These are phyloP conservation scores for Macaria liturata DNA, from an alignment of 2,888 invertebrate species.

Conservation along the genomic window DNA sequence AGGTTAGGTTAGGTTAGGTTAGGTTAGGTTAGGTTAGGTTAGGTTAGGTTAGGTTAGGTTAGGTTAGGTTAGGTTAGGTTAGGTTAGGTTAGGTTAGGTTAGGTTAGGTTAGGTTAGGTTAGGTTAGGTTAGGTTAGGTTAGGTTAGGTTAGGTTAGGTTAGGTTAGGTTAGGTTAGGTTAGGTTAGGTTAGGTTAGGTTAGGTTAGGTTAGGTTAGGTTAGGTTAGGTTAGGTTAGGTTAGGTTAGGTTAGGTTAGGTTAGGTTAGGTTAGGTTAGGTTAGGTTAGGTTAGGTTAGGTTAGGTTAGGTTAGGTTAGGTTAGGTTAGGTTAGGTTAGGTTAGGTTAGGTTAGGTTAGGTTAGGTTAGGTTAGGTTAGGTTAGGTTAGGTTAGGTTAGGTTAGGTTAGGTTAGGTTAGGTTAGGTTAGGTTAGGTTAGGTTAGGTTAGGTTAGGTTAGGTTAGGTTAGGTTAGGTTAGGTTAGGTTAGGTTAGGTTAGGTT, in stretches of 20 bases:
- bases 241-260: conserved; percentile 24
- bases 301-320: conserved; percentile 26
- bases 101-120: conserved; percentile 20
- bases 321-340: conserved; percentile 27
- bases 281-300: conserved; percentile 25
- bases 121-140: conserved; percentile 30
- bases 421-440: too few relatives aligned
- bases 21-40: conserved; percentile 35
- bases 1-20: conserved; percentile 30
- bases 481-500: too few relatives aligned
- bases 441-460: too few relatives aligned
- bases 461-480: too few relatives aligned
- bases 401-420: too few relatives aligned
- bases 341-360: conserved; percentile 20
- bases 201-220: conserved; percentile 26
- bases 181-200: conserved; percentile 28
- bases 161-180: conserved; percentile 26
- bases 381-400: too few relatives aligned
- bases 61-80: conserved; percentile 21
- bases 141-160: conserved; percentile 30
- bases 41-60: conserved; percentile 24
- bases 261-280: conserved; percentile 25
- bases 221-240: conserved; percentile 25
- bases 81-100: conserved; percentile 17
- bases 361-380: too few relatives aligned